Conservation (phyloP, 2,113 vertebrate species). For the Microcebus tavaratra region DNA sequence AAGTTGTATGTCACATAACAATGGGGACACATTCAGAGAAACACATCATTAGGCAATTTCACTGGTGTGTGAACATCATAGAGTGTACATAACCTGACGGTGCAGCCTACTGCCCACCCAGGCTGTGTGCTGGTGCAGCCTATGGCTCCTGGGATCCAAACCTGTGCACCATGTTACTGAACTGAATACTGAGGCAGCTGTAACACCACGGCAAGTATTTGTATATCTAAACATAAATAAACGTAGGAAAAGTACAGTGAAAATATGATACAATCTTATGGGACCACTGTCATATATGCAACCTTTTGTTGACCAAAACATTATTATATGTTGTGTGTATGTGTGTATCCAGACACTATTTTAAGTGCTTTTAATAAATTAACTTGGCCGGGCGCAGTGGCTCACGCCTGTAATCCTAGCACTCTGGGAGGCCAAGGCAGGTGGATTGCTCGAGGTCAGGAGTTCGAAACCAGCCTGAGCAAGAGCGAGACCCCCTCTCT, state of each 20-base stretch:
- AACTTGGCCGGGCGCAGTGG: background rate
- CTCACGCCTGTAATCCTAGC: too few relatives aligned
- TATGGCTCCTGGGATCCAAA: background rate
- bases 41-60: too few relatives aligned
- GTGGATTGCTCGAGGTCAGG: too few relatives aligned
- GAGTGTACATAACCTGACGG: background rate
- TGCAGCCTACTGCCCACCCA: background rate
- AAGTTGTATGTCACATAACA: background rate
- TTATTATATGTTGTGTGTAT: background rate
- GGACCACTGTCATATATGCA: background rate
- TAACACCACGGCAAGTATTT: background rate
- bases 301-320: background rate
- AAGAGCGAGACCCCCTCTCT: too few relatives aligned
- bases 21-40: background rate
- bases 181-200: background rate
- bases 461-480: too few relatives aligned
- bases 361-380: background rate
- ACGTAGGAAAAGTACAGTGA: background rate
- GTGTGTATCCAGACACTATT: background rate
- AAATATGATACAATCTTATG: background rate
- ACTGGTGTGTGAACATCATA: background rate
- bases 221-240: background rate
- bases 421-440: too few relatives aligned
- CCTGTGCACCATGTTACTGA: background rate
- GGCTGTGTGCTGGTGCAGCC: background rate